Evolutionary conservation across 1,140 invertebrate species (phyloP).

Genomic region (Archegozetes longisetosus): DNA sequence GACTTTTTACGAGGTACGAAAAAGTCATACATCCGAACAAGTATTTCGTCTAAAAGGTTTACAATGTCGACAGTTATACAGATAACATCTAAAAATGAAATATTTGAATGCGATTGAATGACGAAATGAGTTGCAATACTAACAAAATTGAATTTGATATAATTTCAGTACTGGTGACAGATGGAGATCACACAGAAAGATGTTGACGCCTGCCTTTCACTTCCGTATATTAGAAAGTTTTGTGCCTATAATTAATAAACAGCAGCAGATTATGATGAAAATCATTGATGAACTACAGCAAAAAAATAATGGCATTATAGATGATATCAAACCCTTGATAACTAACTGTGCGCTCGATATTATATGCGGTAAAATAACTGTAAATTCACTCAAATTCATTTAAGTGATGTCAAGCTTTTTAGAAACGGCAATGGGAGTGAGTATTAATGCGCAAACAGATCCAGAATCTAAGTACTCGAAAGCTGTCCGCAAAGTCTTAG

Average conservation of each 20-base stretch:
- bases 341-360: slow-evolving; percentile 73
- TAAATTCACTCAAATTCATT: not conserved
- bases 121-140: no score
- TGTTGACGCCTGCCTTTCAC: slow-evolving; percentile 80
- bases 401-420: not conserved
- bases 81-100: no score
- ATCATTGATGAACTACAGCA: not conserved
- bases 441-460: slow-evolving; percentile 47
- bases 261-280: slow-evolving; percentile 34
- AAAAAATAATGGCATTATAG: slow-evolving; percentile 23
- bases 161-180: slow-evolving; percentile 48
- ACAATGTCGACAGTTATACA: no score
- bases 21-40: no score
- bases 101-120: no score
- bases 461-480: slow-evolving; percentile 52
- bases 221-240: slow-evolving; percentile 73
- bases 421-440: slow-evolving; percentile 67
- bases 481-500: slow-evolving; percentile 28
- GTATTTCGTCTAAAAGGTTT: no score
- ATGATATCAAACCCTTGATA: slow-evolving; percentile 53
- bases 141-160: no score
- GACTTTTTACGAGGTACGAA: slow-evolving; percentile 47
- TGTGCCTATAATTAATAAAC: slow-evolving; percentile 58
- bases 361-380: slow-evolving; percentile 41
- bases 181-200: slow-evolving; percentile 59